These are phyloP conservation scores for Elanus axillaris DNA, from an alignment of 2,113 vertebrate species.

Conservation along the genomic window DNA sequence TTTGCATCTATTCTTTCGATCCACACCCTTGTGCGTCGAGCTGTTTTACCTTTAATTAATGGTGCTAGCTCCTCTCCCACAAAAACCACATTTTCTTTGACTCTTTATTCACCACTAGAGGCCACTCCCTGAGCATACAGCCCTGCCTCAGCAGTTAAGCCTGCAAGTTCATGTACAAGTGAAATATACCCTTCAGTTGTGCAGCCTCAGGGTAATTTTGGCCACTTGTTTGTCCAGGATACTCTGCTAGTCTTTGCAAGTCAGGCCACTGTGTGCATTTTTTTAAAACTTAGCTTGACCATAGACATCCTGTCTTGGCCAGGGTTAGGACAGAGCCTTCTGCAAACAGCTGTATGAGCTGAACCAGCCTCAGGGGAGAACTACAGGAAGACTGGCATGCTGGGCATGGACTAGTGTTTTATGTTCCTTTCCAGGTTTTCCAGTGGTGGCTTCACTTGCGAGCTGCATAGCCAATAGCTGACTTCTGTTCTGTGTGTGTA, in stretches of 20 bases:
- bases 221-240: not conserved
- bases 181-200: no score
- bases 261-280: no score
- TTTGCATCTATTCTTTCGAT: not conserved
- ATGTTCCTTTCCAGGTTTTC: not conserved
- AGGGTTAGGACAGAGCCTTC: not conserved
- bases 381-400: fast-evolving
- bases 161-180: fast-evolving
- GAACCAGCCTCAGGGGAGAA: not conserved
- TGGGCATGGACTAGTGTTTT: no score
- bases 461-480: not conserved
- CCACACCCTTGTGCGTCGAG: not conserved
- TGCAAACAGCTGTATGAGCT: not conserved
- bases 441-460: no score
- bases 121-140: not conserved
- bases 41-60: fast-evolving
- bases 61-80: not conserved
- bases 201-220: no score
- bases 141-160: not conserved
- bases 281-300: not conserved
- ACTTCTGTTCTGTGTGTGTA: not conserved
- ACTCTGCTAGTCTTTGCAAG: no score
- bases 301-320: fast-evolving
- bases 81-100: fast-evolving
- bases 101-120: not conserved